Conservation (phyloP, 2,113 vertebrate species). For the Nasalis larvatus region DNA sequence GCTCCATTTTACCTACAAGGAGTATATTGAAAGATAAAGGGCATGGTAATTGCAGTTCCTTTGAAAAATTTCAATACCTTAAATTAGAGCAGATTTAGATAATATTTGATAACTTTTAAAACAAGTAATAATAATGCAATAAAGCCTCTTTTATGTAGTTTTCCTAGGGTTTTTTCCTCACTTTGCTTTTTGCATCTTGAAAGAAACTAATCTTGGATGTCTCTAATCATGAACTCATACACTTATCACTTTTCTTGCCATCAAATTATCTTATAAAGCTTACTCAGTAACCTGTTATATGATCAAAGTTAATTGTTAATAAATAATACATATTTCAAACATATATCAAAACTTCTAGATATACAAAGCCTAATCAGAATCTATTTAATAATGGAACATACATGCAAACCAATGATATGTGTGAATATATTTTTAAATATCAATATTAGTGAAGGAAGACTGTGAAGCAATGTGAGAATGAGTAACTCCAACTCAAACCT, state of each 20-base stretch:
- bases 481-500: neutral
- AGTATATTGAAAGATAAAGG: neutral
- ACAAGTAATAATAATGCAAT: neutral
- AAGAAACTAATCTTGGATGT: neutral
- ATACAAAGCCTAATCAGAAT: neutral
- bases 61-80: neutral
- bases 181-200: neutral
- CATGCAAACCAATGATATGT: neutral
- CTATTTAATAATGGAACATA: neutral
- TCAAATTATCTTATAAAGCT: neutral
- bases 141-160: neutral
- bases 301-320: neutral
- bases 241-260: neutral
- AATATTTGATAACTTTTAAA: neutral
- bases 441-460: neutral
- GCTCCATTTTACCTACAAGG: neutral
- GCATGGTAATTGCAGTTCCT: neutral
- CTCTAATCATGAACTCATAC: neutral
- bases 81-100: neutral
- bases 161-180: neutral
- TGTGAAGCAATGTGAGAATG: neutral
- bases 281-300: neutral
- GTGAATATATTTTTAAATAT: neutral
- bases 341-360: neutral
- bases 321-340: neutral